These are phyloP conservation scores for Polypedilum pembai DNA, from an alignment of 1,140 invertebrate genomes.

Conservation along the genomic window DNA sequence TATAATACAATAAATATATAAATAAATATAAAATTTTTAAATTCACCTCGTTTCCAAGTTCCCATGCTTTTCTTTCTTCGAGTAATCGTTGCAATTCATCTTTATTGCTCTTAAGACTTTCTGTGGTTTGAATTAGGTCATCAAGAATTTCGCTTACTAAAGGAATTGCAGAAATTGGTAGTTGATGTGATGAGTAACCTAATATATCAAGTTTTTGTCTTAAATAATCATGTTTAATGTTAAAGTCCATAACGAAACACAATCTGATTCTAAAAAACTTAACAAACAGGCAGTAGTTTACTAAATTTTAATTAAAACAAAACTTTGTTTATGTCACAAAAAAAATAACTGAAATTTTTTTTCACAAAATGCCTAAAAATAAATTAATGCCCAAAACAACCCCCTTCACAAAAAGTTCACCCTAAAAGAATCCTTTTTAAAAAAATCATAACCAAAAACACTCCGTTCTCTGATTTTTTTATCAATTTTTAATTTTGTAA, in stretches of 20 bases:
- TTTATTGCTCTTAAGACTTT: slow-evolving; percentile 55
- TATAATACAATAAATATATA: neutral
- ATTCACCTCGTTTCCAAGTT: slow-evolving; percentile 48
- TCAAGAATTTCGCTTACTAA: slow-evolving; percentile 59
- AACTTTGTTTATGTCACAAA: slow-evolving; percentile 15
- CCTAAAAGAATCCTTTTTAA: neutral
- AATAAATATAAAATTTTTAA: neutral
- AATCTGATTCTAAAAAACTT: neutral
- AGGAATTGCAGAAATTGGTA: slow-evolving; percentile 46
- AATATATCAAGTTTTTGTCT: slow-evolving; percentile 41
- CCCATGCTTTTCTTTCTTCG: slow-evolving; percentile 50
- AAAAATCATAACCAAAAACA: neutral
- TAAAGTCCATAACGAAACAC: neutral
- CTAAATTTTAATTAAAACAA: neutral
- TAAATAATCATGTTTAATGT: slow-evolving; percentile 32
- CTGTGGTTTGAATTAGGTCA: slow-evolving; percentile 66
- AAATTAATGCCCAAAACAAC: neutral
- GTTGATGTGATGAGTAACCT: slow-evolving; percentile 38
- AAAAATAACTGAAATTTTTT: neutral
- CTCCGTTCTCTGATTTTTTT: neutral
- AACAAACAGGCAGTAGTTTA: neutral
- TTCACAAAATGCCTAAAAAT: neutral
- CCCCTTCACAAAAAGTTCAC: neutral
- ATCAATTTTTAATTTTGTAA: neutral
- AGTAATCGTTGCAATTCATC: slow-evolving; percentile 37